Base-by-base conservation (phyloP, 2,113 vertebrate genomes). In the Larimichthys crocea region DNA sequence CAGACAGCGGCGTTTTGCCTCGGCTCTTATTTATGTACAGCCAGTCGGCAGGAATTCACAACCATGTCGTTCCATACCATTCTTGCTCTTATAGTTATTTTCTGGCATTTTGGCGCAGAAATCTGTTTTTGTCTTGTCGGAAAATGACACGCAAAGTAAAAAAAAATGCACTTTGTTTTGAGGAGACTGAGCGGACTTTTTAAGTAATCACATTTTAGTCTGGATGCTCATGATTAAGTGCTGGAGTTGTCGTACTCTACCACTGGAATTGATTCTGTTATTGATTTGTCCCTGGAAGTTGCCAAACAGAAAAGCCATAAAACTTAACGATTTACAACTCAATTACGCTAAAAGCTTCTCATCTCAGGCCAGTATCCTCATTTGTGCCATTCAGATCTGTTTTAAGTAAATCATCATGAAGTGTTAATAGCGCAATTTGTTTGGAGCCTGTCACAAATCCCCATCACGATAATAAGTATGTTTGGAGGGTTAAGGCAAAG, bases 301-400 rank as follows among this genome's bases (percentile, higher is more conserved):
- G 9, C 42, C 15, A 52, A 46, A 59, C 20, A 22, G 46, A 75
- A 75, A 22, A 64, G 49, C 29, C 65, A 76, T 15, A 65, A 65
- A 77, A 64, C 20, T 10, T 12, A 24, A 29, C 67, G 66, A 91
- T 84, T 86, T 88, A 88, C 31, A 24, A 67, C 44, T 19, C 68
- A 74, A 90, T 88, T 78, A 56, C 10, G 24, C 64, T 86, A 79
- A 87, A 81, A 88, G 63, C 66, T 31, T 79, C 52, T 70, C 4
- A 16, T 76, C 68, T 79, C 24, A 20, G 42, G 66, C 53, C 55
- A 8, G 5, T 40, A 44, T 71, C 53, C 22, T 74, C 22, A 49
- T 81, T 65, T 68, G 16, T 71, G 20, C 15, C 42, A 42, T 77
- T 79, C 0, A 80, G 52, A 88, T 63, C 9, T 64, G 1, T 2